Evolutionary conservation across 2,797 vertebrate genomes (phyloP).

Genomic region (Lepilemur septentrionalis): DNA sequence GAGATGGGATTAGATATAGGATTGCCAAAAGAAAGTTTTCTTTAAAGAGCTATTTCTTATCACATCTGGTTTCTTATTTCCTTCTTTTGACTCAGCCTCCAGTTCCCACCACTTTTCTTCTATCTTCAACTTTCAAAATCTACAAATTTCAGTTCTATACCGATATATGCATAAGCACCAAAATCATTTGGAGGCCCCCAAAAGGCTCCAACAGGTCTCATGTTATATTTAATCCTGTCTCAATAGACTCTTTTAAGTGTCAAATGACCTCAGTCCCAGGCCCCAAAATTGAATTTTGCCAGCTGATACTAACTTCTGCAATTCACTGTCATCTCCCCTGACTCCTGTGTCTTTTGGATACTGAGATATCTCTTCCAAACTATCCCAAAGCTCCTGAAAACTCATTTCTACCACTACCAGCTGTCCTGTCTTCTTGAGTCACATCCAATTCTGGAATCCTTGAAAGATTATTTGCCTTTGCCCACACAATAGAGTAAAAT

Average conservation of each 20-base stretch:
- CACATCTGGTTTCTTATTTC: neutral
- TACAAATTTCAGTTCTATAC: neutral
- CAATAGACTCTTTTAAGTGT: neutral
- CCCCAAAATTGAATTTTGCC: neutral
- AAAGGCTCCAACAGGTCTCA: neutral
- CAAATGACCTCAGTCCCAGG: neutral
- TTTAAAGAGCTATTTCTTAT: neutral
- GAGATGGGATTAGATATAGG: neutral
- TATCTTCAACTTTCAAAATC: conserved; percentile 16
- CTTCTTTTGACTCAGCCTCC: neutral
- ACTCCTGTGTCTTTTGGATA: neutral
- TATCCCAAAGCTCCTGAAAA: neutral
- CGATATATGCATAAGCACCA: neutral
- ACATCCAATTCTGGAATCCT: neutral
- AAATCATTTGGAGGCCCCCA: neutral
- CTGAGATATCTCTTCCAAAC: neutral
- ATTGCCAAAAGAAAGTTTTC: conserved; percentile 20
- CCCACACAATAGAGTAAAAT: neutral
- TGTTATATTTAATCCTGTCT: neutral
- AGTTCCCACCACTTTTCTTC: neutral
- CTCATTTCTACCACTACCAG: neutral
- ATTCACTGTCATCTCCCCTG: neutral
- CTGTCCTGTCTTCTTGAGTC: neutral
- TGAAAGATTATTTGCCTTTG: neutral
- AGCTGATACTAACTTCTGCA: neutral